phyloP scores from a whole-genome alignment of 2,888 invertebrate genomes.

The Platycheirus rosarum region DNA sequence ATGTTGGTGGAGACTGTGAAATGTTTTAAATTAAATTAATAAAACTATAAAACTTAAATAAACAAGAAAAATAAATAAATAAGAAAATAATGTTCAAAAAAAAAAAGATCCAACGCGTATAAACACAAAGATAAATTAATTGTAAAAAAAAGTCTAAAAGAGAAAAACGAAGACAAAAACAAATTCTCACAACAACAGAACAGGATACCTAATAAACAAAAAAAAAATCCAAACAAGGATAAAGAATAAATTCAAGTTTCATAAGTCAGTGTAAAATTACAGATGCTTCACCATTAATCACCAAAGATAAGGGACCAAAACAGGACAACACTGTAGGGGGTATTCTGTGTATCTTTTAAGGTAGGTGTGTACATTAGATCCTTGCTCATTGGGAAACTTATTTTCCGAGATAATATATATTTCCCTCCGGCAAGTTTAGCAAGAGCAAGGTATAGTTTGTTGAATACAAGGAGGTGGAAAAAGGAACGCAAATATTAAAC shows the following conservation, averaged over 20 bases:
- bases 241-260: constrained; percentile 49
- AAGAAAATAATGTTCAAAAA: constrained; percentile 7
- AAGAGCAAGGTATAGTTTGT: neutral
- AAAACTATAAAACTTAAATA: constrained; percentile 67
- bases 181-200: constrained; percentile 60
- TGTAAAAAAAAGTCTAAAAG: neutral
- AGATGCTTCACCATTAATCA: constrained; percentile 74
- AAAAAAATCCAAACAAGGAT: constrained; percentile 34
- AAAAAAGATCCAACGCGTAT: constrained; percentile 4
- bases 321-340: constrained; percentile 15
- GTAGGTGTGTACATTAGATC: constrained; percentile 8
- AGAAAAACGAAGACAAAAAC: constrained; percentile 26
- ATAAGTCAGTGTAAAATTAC: constrained; percentile 66
- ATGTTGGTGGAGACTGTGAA: constrained; percentile 85
- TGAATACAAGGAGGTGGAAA: neutral
- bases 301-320: constrained; percentile 52
- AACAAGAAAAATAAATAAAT: constrained; percentile 9
- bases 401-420: constrained; percentile 35
- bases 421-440: constrained; percentile 1
- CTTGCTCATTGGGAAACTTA: constrained; percentile 27
- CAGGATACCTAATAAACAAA: constrained; percentile 49
- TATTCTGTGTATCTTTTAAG: too few relatives aligned
- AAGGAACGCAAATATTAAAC: constrained; percentile 49
- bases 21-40: constrained; percentile 37
- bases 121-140: neutral